Conservation (phyloP, 2,113 vertebrate species). For the Salminus brasiliensis region DNA sequence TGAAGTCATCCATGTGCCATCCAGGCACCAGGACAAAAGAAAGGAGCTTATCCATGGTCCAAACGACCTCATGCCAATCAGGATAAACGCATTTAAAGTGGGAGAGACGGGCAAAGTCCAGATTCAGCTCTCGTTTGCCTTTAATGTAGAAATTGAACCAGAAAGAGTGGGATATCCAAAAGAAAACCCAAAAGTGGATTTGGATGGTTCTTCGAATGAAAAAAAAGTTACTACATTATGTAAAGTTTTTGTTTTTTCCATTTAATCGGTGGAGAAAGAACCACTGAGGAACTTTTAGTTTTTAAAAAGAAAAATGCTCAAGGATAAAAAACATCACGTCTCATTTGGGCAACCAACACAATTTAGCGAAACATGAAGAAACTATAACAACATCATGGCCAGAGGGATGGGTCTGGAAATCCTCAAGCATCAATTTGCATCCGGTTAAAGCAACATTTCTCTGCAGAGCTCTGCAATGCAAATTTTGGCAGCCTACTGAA, state of each 20-base stretch:
- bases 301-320: no score
- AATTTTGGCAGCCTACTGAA: constrained; percentile 11
- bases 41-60: constrained; percentile 43
- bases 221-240: no score
- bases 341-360: neutral
- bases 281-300: no score
- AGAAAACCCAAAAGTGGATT: no score
- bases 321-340: neutral
- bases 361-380: neutral
- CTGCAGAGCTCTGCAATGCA: constrained; percentile 8
- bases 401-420: neutral
- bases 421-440: constrained; percentile 27
- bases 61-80: constrained; percentile 43
- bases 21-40: constrained; percentile 35
- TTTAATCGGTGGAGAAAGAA: no score
- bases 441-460: neutral
- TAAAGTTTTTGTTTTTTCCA: no score
- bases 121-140: neutral
- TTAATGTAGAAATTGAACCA: neutral
- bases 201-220: no score
- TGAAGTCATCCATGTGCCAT: constrained; percentile 53
- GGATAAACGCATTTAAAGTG: constrained; percentile 31
- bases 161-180: no score
- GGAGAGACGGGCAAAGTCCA: constrained; percentile 7
- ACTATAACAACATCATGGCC: constrained; percentile 8